A percentile compares a stretch with the other conserved stretches of the same genome.
Conservation (phyloP, 2,888 invertebrate genomes). For the Cyclophora punctaria region DNA sequence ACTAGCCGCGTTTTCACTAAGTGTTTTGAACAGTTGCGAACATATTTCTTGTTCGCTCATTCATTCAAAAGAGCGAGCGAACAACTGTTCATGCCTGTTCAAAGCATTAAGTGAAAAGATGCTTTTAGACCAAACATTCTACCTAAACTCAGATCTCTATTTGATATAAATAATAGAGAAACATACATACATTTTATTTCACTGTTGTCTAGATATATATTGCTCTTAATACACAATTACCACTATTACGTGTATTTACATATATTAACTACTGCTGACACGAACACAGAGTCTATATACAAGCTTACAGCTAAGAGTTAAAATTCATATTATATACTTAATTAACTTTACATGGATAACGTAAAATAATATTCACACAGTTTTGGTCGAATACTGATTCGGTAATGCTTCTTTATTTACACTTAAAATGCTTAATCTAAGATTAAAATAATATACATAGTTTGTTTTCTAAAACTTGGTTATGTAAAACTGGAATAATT, state of each 20-base stretch:
- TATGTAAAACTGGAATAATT: no score
- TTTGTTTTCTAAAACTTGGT: no score
- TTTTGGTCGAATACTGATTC: constrained; percentile 60
- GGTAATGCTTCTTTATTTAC: constrained; percentile 35
- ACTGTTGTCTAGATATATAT: neutral
- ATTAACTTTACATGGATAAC: constrained; percentile 9
- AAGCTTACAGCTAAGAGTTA: neutral
- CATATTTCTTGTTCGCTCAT: no score
- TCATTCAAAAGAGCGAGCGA: no score
- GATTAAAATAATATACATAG: constrained; percentile 12
- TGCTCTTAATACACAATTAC: neutral
- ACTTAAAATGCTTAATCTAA: constrained; percentile 4
- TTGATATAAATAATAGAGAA: no score
- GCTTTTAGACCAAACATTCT: no score
- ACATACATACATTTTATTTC: neutral
- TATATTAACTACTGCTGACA: neutral
- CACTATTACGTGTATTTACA: neutral
- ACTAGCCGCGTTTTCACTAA: no score
- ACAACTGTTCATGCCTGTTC: no score
- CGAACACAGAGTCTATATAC: no score
- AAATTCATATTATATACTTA: constrained; percentile 3
- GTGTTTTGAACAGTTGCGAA: no score
- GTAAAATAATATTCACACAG: constrained; percentile 45
- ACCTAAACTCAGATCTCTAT: no score
- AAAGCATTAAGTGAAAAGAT: no score